A percentile compares a stretch with the other conserved stretches of the same genome.
Conservation (phyloP, 2,797 vertebrate species). For the Amphiprion clarkii region DNA sequence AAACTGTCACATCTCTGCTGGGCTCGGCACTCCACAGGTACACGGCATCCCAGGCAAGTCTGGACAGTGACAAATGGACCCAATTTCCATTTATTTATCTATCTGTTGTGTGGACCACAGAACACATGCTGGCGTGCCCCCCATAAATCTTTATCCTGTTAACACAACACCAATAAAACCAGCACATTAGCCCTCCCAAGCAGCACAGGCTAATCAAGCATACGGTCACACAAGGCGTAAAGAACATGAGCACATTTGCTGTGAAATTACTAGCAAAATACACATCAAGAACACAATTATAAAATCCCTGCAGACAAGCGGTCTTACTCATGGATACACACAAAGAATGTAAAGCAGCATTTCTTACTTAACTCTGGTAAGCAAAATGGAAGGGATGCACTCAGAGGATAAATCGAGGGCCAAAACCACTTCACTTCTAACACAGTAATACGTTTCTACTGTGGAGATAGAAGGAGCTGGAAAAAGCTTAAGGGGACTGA, state of each 20-base stretch:
- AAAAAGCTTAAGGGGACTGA: constrained; percentile 46
- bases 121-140: constrained; percentile 64
- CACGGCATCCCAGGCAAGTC: constrained; percentile 21
- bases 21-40: constrained; percentile 70
- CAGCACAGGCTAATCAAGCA: constrained; percentile 63
- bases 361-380: constrained; percentile 33
- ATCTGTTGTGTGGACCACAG: constrained; percentile 68
- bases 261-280: constrained; percentile 55
- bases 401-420: constrained; percentile 52
- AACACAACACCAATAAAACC: constrained; percentile 73
- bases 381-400: constrained; percentile 40
- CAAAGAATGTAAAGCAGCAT: constrained; percentile 28
- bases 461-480: constrained; percentile 51
- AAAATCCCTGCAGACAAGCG: constrained; percentile 42
- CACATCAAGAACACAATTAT: constrained; percentile 54
- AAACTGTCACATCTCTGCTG: constrained; percentile 59
- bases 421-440: constrained; percentile 59
- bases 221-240: constrained; percentile 24
- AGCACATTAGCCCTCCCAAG: constrained; percentile 69
- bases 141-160: constrained; percentile 83
- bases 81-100: constrained; percentile 83
- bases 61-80: constrained; percentile 78
- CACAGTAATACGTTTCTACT: constrained; percentile 64
- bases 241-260: constrained; percentile 34
- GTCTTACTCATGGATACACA: constrained; percentile 26